Evolutionary conservation across 2,888 invertebrate species (phyloP), one percentile per base, ranked within the genome.

Genomic region (Stenotaenia linearis): DNA sequence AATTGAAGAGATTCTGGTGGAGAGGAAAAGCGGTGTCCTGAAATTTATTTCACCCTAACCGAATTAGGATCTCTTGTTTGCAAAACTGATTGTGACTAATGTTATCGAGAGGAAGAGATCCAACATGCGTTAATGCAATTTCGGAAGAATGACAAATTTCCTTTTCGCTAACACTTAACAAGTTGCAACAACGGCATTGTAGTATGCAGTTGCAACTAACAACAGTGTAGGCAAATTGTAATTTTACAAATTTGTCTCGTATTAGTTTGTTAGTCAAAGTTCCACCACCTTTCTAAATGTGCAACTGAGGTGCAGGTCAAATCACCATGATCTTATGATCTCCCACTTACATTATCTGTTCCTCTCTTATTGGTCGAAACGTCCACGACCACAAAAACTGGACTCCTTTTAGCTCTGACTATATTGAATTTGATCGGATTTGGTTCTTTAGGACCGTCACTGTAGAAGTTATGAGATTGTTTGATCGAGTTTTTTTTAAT

Each of bases 21-120:
- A 25, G 6, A 61, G 61, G 25, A 61, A 61, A 61, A 61, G 61
- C 61, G 25, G 61, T 61, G 23, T 61, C 61, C 61, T 61, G 61
- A 61, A 61, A 61, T 25, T 61, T 28, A 61, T 21, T 23, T 61
- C 15, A 10, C 61, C 61, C 61, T 61, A 61, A 61, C 61, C 25
- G 28, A 25, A 61, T 61, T 61, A 61, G 61, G 61, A 61, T 61
- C 61, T 61, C 61, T 61, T 61, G 23, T 61, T 25, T 23, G 61
- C 25, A 23, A 15, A 7, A 7, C 25, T 15, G 15, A 61, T 25
- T 25, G 61, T 61, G 61, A 9, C 25, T 15, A 15, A 25, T 61
- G 61, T 61, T 61, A n/a, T n/a, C n/a, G n/a, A 61, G 23, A 28
- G 23, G 61, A 61, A 61, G 61, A 61, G 61, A 61, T 61, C 61